Evolutionary conservation across 2,113 vertebrate species (phyloP).

Genomic region (Sialia sialis): DNA sequence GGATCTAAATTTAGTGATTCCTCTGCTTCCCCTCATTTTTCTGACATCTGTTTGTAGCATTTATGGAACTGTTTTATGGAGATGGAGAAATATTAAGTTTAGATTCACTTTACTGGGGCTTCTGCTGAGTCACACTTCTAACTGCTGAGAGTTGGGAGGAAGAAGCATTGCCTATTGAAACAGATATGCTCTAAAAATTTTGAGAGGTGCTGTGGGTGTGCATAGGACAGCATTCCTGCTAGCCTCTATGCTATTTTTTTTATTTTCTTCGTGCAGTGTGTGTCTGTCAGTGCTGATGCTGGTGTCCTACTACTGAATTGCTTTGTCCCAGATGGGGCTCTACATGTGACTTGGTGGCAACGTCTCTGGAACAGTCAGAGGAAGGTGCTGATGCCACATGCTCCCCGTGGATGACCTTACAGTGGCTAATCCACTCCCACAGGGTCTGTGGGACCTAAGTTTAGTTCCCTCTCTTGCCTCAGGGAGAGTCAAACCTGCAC

Average conservation of each 20-base stretch:
- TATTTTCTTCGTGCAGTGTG: neutral
- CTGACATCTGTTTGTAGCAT: conserved; percentile 10
- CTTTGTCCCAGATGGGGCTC: rapidly evolving
- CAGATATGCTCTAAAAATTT: neutral
- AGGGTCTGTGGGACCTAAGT: neutral
- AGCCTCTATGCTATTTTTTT: neutral
- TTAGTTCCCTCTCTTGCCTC: neutral
- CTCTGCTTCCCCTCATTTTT: neutral
- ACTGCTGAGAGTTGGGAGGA: neutral
- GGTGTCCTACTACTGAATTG: neutral
- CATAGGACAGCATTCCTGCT: neutral
- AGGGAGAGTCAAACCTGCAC: neutral
- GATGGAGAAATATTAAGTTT: neutral
- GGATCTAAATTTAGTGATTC: neutral
- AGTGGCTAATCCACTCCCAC: rapidly evolving
- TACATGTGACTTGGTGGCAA: rapidly evolving
- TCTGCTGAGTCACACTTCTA: neutral
- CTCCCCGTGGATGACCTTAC: neutral
- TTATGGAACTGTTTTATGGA: neutral
- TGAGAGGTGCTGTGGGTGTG: neutral
- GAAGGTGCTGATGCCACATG: neutral
- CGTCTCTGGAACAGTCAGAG: neutral
- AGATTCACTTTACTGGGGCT: neutral
- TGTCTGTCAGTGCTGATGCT: neutral
- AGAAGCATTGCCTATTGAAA: neutral